Percentiles rank a stretch among this genome's conserved stretches.
These are phyloP conservation scores for Pyrocoelia pectoralis DNA, from an alignment of 2,888 invertebrate species.

Conservation along the genomic window DNA sequence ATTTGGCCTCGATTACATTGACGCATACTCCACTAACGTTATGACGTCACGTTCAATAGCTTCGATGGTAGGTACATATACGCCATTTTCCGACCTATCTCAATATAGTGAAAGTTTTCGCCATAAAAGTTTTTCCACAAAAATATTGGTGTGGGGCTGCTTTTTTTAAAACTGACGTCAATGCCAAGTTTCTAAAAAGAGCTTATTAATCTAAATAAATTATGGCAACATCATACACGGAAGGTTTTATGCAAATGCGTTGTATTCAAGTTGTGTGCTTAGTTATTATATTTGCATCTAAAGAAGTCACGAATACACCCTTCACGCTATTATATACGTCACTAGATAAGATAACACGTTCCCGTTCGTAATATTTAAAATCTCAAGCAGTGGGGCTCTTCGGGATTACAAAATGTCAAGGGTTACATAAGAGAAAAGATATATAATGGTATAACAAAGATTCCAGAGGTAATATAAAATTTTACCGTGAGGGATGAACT, in stretches of 20 bases:
- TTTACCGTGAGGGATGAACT: constrained; percentile 63
- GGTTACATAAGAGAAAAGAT: not conserved
- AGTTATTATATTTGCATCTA: constrained; percentile 21
- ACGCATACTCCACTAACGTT: constrained; percentile 13
- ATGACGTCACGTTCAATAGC: constrained; percentile 16
- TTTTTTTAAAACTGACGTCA: not conserved
- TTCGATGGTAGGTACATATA: constrained; percentile 9
- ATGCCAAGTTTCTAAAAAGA: not conserved
- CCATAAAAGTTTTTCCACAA: not conserved
- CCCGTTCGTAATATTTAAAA: constrained; percentile 12
- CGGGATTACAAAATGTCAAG: not conserved
- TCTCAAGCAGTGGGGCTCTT: not conserved
- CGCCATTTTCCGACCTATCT: constrained; percentile 36
- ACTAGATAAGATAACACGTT: constrained; percentile 21
- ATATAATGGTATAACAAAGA: not conserved
- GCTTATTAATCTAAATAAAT: not conserved
- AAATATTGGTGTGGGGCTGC: not conserved
- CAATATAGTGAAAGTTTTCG: constrained; percentile 36
- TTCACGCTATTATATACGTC: constrained; percentile 25
- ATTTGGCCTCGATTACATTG: constrained; percentile 56
- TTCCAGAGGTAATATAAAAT: constrained; percentile 15
- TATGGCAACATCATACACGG: constrained; percentile 5
- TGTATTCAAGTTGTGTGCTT: constrained; percentile 10
- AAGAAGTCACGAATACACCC: constrained; percentile 22
- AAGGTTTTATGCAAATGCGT: constrained; percentile 21